phyloP scores from a whole-genome alignment of 1,140 invertebrate species.

The Orchesella cincta region DNA sequence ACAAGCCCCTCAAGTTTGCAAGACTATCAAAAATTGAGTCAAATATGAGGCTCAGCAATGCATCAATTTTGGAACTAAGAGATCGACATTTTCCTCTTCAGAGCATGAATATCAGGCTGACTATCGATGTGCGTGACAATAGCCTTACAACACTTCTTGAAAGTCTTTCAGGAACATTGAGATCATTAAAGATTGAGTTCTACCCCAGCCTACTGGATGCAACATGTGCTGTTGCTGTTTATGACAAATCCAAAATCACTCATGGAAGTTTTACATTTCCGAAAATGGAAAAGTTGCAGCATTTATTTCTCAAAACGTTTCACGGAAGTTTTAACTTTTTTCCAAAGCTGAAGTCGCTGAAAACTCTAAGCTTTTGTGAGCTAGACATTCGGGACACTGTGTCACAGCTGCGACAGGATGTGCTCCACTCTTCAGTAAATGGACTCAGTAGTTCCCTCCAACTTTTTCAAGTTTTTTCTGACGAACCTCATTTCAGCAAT shows the following conservation, averaged over 20 bases:
- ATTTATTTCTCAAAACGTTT: not conserved
- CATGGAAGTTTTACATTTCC: conserved; percentile 1
- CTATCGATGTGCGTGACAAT: not conserved
- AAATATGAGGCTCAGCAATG: conserved; percentile 33
- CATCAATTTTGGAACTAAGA: conserved; percentile 6
- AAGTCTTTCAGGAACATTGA: conserved; percentile 12
- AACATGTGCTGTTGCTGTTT: not conserved
- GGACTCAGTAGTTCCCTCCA: not conserved
- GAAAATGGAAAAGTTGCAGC: conserved; percentile 20
- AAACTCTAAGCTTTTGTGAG: conserved; percentile 17
- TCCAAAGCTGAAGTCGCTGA: not conserved
- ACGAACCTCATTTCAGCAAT: not conserved
- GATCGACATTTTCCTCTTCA: conserved; percentile 11
- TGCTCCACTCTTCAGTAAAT: not conserved
- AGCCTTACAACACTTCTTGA: not conserved
- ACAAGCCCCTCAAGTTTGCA: conserved; percentile 5
- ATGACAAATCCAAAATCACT: not conserved
- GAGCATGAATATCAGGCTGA: not conserved
- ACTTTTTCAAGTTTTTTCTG: not conserved
- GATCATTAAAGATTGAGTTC: conserved; percentile 6
- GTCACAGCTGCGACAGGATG: not conserved
- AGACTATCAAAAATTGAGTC: conserved; percentile 32
- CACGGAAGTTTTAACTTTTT: not conserved
- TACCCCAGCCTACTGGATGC: conserved; percentile 7
- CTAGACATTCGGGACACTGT: not conserved